Evolutionary conservation across 1,140 invertebrate genomes (phyloP), one percentile per base, ranked within the genome.

Genomic region (Armadillidium nasatum): DNA sequence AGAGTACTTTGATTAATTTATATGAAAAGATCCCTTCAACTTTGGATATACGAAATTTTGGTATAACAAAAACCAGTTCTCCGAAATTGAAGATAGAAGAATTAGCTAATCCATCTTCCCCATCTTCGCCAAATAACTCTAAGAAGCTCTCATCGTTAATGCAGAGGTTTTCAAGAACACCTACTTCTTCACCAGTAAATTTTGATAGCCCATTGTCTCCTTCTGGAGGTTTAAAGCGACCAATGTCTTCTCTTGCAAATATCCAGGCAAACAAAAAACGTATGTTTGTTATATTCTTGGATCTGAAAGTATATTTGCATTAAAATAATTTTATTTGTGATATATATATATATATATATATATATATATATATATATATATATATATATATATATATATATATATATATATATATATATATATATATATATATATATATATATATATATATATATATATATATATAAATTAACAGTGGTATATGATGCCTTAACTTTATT

Each of bases 31-130:
- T 89, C 72, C 90, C 91, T 69, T 88, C 88, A 73, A 89, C 86
- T 50, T 87, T 89, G 90, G 87, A 91, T 93, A 82, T 86, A 93
- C 15, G 92, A 93, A 93, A 92, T 82, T 91, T 93, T 33, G 33
- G 33, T 1, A 33, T 33, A 67, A 93, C 76, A 54, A 23, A 54
- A n/a, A 77, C 75, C 9, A 75, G 66, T 67, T 72, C 80, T 22
- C 10, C 43, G 11, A 60, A 46, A 33, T 33, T 33, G 33, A 33
- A 33, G 6, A 33, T 33, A 6, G 33, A 1, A 6, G 33, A 33
- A 33, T 33, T 15, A 77, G 54, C 19, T 50, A 45, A 23, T 67
- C 46, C 22, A 68, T 19, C 0, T 68, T 44, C 10, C 23, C 72
- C 33, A 44, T 6, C 15, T 11, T 13, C 72, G 71, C 44, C 15